phyloP scores from a whole-genome alignment of 2,888 invertebrate genomes.

The Caenorhabditis sp. region DNA sequence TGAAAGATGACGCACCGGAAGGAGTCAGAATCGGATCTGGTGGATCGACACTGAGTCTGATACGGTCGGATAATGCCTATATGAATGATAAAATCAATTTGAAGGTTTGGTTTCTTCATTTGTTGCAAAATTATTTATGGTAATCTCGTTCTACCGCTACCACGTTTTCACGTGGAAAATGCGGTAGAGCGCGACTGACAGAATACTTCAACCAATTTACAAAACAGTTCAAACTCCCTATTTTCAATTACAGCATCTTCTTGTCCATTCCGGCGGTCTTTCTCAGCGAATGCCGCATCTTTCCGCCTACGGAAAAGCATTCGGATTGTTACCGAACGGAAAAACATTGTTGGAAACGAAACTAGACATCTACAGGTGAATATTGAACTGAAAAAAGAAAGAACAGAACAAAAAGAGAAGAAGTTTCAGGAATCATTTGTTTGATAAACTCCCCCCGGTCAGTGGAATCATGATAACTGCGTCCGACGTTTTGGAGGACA shows the following conservation, averaged over 20 bases:
- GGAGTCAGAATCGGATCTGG: slow-evolving; percentile 55
- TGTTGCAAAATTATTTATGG: no score
- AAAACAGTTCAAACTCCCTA: no score
- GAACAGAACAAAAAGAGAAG: no score
- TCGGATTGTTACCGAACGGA: slow-evolving; percentile 78
- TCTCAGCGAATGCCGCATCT: slow-evolving; percentile 81
- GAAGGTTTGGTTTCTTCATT: neutral
- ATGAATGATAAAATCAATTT: neutral
- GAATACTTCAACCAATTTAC: no score
- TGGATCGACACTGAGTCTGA: slow-evolving; percentile 57
- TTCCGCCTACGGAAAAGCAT: slow-evolving; percentile 80
- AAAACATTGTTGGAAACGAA: slow-evolving; percentile 79
- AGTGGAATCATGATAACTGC: slow-evolving; percentile 80
- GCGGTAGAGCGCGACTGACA: no score
- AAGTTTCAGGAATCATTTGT: slow-evolving; percentile 66
- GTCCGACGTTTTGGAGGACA: slow-evolving; percentile 80
- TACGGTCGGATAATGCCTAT: no score
- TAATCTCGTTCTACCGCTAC: no score
- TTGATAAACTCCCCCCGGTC: slow-evolving; percentile 67
- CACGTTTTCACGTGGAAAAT: no score
- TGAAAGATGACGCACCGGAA: slow-evolving; percentile 45
- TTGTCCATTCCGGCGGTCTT: slow-evolving; percentile 81
- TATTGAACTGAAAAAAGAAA: neutral
- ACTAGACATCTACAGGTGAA: slow-evolving; percentile 77
- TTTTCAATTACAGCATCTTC: no score